Conservation (phyloP, 2,797 vertebrate genomes). For the Rhinella marina region DNA sequence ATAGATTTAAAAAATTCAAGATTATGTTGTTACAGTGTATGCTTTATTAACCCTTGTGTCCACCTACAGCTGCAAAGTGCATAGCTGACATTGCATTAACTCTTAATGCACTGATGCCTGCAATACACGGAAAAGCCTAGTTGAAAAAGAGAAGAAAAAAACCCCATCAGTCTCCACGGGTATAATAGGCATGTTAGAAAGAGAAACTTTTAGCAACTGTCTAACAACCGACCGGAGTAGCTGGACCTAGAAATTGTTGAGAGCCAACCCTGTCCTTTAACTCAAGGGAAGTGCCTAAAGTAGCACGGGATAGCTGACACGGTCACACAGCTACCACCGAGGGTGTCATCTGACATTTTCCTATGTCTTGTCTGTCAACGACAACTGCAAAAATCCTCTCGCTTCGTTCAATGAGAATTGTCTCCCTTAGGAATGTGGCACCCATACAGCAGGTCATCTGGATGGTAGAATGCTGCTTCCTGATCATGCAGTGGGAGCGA, state of each 20-base stretch:
- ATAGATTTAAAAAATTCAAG: not conserved
- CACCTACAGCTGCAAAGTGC: constrained; percentile 6
- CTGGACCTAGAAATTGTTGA: not conserved
- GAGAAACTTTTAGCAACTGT: constrained; percentile 9
- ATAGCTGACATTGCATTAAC: constrained; percentile 1
- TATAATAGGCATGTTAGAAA: constrained; percentile 1
- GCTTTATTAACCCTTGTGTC: constrained; percentile 24
- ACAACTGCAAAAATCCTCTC: constrained; percentile 16
- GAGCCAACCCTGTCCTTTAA: constrained; percentile 27
- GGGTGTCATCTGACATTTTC: constrained; percentile 26
- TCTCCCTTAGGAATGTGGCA: constrained; percentile 34
- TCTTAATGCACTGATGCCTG: not conserved
- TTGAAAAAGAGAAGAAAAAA: no score
- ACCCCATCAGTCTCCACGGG: no score
- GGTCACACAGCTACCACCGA: constrained; percentile 11
- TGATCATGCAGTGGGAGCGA: not conserved
- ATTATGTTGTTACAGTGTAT: not conserved
- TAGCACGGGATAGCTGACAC: constrained; percentile 20
- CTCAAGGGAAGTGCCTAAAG: constrained; percentile 42
- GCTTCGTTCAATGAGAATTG: constrained; percentile 20
- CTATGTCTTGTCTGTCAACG: constrained; percentile 28
- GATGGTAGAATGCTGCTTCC: not conserved
- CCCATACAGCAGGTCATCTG: constrained; percentile 15
- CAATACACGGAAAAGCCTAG: not conserved
- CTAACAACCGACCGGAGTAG: not conserved